These are phyloP conservation scores for Gandaritis pyraliata DNA, from an alignment of 2,888 invertebrate genomes.

Conservation along the genomic window DNA sequence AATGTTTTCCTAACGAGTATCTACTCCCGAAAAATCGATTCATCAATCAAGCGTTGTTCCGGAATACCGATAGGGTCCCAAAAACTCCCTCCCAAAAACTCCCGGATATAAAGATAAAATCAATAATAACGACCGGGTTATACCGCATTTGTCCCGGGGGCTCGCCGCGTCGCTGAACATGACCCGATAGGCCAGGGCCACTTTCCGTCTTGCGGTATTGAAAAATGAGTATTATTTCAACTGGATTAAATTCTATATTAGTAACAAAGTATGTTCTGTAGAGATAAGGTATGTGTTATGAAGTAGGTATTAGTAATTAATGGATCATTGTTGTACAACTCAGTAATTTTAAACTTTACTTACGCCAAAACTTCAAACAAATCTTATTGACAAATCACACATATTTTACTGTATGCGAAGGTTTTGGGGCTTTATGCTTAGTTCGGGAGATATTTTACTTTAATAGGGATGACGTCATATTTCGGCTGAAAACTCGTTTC, in stretches of 20 bases:
- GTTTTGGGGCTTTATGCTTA: too few relatives aligned
- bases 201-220: not conserved
- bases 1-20: constrained; percentile 1
- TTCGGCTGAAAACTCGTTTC: too few relatives aligned
- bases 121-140: constrained; percentile 52
- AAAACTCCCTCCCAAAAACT: constrained; percentile 28
- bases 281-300: too few relatives aligned
- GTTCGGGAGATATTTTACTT: too few relatives aligned
- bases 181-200: constrained; percentile 2
- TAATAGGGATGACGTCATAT: too few relatives aligned
- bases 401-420: too few relatives aligned
- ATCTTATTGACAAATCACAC: too few relatives aligned
- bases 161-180: constrained; percentile 42
- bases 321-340: too few relatives aligned
- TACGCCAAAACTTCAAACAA: too few relatives aligned
- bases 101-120: constrained; percentile 41
- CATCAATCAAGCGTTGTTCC: constrained; percentile 36
- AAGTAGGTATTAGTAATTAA: too few relatives aligned
- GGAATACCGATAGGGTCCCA: constrained; percentile 37
- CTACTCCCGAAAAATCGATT: constrained; percentile 8
- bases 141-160: constrained; percentile 44
- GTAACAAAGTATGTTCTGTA: too few relatives aligned
- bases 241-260: not conserved
- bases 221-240: not conserved
- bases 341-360: too few relatives aligned